Percentiles rank a stretch among this genome's conserved stretches.
These are phyloP conservation scores for Eumaeus atala DNA, from an alignment of 1,140 invertebrate species.

Conservation along the genomic window DNA sequence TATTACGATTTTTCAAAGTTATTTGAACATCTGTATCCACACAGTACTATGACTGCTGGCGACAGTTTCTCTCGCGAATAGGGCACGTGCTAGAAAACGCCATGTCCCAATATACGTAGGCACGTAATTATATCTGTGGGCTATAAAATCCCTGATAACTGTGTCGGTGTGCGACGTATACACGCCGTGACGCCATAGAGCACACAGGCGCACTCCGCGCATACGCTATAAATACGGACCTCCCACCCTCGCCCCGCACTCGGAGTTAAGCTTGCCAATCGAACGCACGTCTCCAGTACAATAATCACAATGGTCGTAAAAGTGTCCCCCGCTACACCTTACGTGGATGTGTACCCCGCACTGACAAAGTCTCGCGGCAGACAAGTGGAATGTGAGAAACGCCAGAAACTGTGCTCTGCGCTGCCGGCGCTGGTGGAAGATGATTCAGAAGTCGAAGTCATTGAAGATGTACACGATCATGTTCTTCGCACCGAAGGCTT, in stretches of 20 bases:
- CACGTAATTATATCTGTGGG: neutral
- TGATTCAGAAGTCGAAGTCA: slow-evolving; percentile 55
- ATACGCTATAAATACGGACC: slow-evolving; percentile 49
- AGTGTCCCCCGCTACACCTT: slow-evolving; percentile 55
- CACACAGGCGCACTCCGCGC: slow-evolving; percentile 37
- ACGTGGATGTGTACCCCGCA: slow-evolving; percentile 58
- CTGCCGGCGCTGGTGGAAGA: slow-evolving; percentile 61
- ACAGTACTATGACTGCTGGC: neutral
- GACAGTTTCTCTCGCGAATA: neutral
- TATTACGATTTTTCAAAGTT: too few relatives aligned
- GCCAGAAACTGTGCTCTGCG: slow-evolving; percentile 45
- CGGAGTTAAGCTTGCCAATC: slow-evolving; percentile 37
- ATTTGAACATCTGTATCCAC: too few relatives aligned
- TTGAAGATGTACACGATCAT: slow-evolving; percentile 39
- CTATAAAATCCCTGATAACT: slow-evolving; percentile 28
- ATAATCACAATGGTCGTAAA: slow-evolving; percentile 59
- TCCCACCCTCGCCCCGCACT: slow-evolving; percentile 45
- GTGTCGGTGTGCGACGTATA: slow-evolving; percentile 26
- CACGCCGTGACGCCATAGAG: slow-evolving; percentile 44
- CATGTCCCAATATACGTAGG: neutral
- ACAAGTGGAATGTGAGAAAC: slow-evolving; percentile 42
- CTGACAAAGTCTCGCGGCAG: slow-evolving; percentile 42
- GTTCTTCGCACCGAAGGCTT: slow-evolving; percentile 43
- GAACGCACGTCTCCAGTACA: slow-evolving; percentile 34
- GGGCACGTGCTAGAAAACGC: neutral